These are phyloP conservation scores for Rynchops niger DNA, from an alignment of 2,113 vertebrate genomes.

Conservation along the genomic window DNA sequence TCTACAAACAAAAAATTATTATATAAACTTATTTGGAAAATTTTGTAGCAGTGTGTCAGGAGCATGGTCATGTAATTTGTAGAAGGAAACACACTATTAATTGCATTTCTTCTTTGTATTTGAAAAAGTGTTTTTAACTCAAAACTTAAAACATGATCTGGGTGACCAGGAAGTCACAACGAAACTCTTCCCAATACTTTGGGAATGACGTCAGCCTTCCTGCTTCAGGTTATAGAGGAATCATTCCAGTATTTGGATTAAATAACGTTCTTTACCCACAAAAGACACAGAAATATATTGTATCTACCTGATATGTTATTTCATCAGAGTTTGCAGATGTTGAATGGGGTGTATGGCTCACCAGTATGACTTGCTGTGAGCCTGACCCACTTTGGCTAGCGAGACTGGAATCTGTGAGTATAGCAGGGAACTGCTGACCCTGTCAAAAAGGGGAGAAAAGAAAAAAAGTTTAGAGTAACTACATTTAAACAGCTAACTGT, in stretches of 20 bases:
- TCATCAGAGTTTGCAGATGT: slow-evolving; percentile 69
- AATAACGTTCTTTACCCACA: not conserved
- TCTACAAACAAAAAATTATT: too few relatives aligned
- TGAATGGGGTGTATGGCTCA: slow-evolving; percentile 84
- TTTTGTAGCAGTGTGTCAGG: not conserved
- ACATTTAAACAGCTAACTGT: not conserved
- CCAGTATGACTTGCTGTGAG: slow-evolving; percentile 89
- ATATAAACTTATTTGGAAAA: not conserved
- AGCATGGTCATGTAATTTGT: not conserved
- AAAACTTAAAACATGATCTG: not conserved
- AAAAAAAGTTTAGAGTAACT: not conserved
- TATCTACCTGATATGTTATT: slow-evolving; percentile 74
- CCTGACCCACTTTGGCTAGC: slow-evolving; percentile 74
- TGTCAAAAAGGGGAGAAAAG: not conserved
- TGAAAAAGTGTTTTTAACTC: not conserved
- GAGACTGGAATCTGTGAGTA: slow-evolving; percentile 85
- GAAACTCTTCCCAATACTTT: not conserved
- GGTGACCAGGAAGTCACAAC: not conserved
- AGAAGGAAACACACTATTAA: not conserved
- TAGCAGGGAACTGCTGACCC: slow-evolving; percentile 88
- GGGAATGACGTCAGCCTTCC: not conserved
- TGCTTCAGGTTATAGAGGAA: not conserved
- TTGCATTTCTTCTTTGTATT: not conserved
- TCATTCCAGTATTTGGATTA: not conserved
- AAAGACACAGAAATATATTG: not conserved